Percentiles rank a stretch among this genome's conserved stretches.
phyloP scores from a whole-genome alignment of 1,140 invertebrate genomes.

The Chrysoperla carnea region DNA sequence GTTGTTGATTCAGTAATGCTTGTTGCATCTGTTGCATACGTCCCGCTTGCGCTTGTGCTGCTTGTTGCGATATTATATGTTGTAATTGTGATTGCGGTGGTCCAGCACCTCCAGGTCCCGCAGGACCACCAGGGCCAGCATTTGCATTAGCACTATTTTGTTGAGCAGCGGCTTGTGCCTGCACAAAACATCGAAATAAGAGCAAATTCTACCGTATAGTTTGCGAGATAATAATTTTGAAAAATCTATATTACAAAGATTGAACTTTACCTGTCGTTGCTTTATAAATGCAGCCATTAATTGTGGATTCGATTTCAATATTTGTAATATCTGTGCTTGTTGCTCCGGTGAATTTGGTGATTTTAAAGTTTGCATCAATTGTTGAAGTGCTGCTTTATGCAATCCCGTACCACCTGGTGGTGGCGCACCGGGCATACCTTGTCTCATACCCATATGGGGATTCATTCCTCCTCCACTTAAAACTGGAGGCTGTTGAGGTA shows the following conservation, averaged over 20 bases:
- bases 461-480: not conserved
- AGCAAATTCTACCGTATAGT: no score
- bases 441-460: slow-evolving; percentile 2
- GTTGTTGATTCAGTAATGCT: slow-evolving; percentile 20
- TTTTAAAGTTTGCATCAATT: slow-evolving; percentile 75
- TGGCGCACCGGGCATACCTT: slow-evolving; percentile 11
- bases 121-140: slow-evolving; percentile 12
- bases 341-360: slow-evolving; percentile 81
- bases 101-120: slow-evolving; percentile 10
- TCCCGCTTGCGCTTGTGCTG: slow-evolving; percentile 23
- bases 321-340: slow-evolving; percentile 80
- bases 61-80: slow-evolving; percentile 29
- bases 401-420: slow-evolving; percentile 17
- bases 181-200: slow-evolving; percentile 6
- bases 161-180: slow-evolving; percentile 17
- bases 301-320: slow-evolving; percentile 87
- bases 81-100: slow-evolving; percentile 26
- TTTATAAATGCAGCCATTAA: slow-evolving; percentile 95
- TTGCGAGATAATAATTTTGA: no score
- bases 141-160: slow-evolving; percentile 3
- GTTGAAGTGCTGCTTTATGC: slow-evolving; percentile 69
- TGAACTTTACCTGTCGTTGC: slow-evolving; percentile 48
- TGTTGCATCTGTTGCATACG: slow-evolving; percentile 15
- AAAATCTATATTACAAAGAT: no score
- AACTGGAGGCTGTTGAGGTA: slow-evolving; percentile 9